These are phyloP conservation scores for Pantherophis guttatus DNA, from an alignment of 2,113 vertebrate genomes.

Conservation along the genomic window DNA sequence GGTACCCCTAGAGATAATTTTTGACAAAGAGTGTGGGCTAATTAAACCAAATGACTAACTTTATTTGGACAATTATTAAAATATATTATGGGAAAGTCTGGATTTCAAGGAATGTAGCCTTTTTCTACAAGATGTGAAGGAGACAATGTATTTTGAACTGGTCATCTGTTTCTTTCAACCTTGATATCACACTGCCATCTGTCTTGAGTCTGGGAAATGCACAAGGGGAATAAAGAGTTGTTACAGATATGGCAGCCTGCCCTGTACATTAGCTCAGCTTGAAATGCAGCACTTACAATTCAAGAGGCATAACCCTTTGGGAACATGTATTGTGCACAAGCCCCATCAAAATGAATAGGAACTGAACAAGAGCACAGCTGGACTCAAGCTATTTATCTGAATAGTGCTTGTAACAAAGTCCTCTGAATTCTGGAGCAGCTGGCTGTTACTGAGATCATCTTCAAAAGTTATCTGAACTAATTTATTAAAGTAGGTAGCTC, in stretches of 20 bases:
- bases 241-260: background rate
- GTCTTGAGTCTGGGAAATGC: slow-evolving; percentile 5
- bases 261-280: background rate
- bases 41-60: background rate
- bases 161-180: slow-evolving; percentile 33
- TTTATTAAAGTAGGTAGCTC: background rate
- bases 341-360: background rate
- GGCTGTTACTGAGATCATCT: background rate
- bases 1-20: background rate
- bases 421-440: slow-evolving; percentile 1
- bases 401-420: background rate
- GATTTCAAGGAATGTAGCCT: background rate
- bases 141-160: background rate
- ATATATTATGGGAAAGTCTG: background rate
- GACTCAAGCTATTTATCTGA: background rate
- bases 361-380: background rate
- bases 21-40: background rate
- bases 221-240: background rate
- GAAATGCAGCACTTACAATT: accelerated
- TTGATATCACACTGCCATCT: slow-evolving; percentile 11
- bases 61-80: background rate
- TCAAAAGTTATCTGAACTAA: background rate
- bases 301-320: background rate
- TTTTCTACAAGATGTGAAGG: background rate
- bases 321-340: slow-evolving; percentile 8